Conservation (phyloP, 2,113 vertebrate genomes). For the Castor canadensis region DNA sequence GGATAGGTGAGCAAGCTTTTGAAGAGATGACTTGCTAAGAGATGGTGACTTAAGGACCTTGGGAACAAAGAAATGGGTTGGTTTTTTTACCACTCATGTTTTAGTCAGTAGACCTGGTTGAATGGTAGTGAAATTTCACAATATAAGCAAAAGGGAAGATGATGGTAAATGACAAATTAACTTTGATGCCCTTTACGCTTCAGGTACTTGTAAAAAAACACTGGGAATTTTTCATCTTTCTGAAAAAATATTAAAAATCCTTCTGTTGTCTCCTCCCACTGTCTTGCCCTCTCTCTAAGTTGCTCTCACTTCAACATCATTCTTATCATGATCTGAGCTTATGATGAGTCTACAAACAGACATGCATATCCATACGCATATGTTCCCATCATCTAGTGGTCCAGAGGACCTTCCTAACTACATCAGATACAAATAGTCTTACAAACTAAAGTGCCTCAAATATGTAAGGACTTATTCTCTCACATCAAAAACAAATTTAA, state of each 20-base stretch:
- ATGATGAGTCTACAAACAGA: background rate
- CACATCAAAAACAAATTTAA: background rate
- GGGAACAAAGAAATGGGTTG: background rate
- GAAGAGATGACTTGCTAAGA: background rate
- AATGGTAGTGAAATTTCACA: background rate
- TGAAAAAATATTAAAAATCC: too few species aligned
- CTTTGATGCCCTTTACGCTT: background rate
- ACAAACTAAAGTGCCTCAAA: background rate
- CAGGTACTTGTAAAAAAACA: background rate
- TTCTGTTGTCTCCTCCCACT: background rate
- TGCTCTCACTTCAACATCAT: too few species aligned
- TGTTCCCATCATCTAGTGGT: background rate
- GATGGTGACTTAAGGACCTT: background rate
- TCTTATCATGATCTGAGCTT: background rate
- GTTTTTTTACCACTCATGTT: background rate
- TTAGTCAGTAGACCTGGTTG: background rate
- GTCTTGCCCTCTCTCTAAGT: background rate
- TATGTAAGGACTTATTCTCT: background rate
- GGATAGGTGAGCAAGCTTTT: background rate
- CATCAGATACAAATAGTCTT: background rate
- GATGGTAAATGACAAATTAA: background rate
- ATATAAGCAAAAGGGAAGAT: background rate
- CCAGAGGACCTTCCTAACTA: background rate
- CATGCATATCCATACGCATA: too few species aligned
- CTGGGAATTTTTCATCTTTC: background rate